Evolutionary conservation across 2,888 invertebrate genomes (phyloP).

Genomic region (Zhuqinia jingwanae): DNA sequence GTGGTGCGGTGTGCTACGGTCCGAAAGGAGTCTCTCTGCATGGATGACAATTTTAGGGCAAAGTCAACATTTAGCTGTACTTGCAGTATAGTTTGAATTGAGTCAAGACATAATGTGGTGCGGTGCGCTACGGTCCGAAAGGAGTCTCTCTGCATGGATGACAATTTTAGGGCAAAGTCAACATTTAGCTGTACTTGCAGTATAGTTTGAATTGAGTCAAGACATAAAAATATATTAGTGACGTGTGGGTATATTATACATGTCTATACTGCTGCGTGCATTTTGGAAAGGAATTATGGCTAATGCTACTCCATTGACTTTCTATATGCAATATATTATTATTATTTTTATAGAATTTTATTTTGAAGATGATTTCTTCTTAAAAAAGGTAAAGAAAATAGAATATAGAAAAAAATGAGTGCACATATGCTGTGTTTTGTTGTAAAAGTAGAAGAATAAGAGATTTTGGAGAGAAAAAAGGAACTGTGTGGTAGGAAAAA

Average conservation of each 20-base stretch:
- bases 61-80: slow-evolving; percentile 69
- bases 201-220: too few species aligned
- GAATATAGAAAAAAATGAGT: too few species aligned
- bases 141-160: slow-evolving; percentile 41
- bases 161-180: slow-evolving; percentile 69
- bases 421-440: not conserved
- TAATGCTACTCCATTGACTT: too few species aligned
- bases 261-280: too few species aligned
- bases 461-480: not conserved
- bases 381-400: not conserved
- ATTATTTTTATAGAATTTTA: not conserved
- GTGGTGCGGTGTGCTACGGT: not conserved
- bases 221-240: not conserved
- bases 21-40: not conserved
- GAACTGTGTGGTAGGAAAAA: too few species aligned
- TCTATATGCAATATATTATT: too few species aligned
- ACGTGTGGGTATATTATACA: not conserved
- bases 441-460: not conserved
- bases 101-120: too few species aligned
- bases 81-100: slow-evolving; percentile 22
- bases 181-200: slow-evolving; percentile 64
- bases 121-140: not conserved
- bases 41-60: slow-evolving; percentile 66
- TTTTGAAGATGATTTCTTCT: not conserved
- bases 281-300: too few species aligned